Conservation (phyloP, 2,888 invertebrate species). For the Autographa gamma region DNA sequence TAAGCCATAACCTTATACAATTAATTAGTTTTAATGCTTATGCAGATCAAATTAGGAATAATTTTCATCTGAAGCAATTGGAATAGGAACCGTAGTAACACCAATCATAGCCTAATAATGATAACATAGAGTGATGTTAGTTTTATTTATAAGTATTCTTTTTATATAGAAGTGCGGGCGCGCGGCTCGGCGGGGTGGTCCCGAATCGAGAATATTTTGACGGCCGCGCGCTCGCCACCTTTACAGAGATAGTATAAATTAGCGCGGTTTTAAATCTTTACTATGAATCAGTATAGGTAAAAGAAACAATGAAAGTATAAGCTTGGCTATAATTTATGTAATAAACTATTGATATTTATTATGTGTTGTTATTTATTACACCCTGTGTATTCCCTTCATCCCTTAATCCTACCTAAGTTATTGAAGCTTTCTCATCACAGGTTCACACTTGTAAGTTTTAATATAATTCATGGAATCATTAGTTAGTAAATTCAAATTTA, state of each 20-base stretch:
- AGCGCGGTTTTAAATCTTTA: slow-evolving; percentile 82
- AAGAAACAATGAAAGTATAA: slow-evolving; percentile 83
- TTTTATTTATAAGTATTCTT: slow-evolving; percentile 84
- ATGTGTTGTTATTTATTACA: slow-evolving; percentile 63
- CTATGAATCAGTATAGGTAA: slow-evolving; percentile 81
- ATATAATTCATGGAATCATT: no score
- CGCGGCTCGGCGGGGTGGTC: slow-evolving; percentile 40
- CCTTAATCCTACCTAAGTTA: background rate
- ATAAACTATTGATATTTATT: slow-evolving; percentile 87
- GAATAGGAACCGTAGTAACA: slow-evolving; percentile 84
- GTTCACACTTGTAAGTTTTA: no score
- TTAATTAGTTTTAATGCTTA: slow-evolving; percentile 73
- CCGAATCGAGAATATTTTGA: slow-evolving; percentile 58
- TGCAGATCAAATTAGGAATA: slow-evolving; percentile 67
- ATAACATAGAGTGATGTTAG: slow-evolving; percentile 86
- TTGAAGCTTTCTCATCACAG: no score
- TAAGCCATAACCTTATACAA: slow-evolving; percentile 71
- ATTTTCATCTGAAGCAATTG: slow-evolving; percentile 65
- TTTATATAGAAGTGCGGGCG: slow-evolving; percentile 75
- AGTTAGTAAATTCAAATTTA: no score
- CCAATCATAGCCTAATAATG: slow-evolving; percentile 87
- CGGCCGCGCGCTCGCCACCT: slow-evolving; percentile 67
- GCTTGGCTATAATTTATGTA: slow-evolving; percentile 89
- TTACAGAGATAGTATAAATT: slow-evolving; percentile 75
- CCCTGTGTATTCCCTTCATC: background rate